phyloP scores from a whole-genome alignment of 2,888 invertebrate species.

The Nephrotoma guestfalica region DNA sequence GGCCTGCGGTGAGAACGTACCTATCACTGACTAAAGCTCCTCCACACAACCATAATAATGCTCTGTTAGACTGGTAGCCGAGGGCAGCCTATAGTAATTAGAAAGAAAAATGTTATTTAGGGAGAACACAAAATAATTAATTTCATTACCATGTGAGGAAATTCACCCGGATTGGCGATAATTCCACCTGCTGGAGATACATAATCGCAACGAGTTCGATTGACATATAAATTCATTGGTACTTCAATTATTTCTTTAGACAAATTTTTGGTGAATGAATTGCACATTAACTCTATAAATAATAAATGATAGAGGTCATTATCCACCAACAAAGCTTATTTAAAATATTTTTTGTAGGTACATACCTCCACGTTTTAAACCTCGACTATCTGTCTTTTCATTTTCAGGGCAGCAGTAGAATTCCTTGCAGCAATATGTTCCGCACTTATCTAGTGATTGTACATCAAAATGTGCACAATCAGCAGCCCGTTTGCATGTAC shows the following conservation, averaged over 20 bases:
- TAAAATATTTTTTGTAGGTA: neutral
- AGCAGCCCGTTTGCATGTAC: neutral
- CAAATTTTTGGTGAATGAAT: neutral
- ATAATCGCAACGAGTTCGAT: neutral
- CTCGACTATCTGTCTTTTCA: neutral
- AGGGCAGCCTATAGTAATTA: neutral
- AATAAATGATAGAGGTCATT: too few species aligned
- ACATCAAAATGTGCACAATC: neutral
- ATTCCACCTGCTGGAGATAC: neutral
- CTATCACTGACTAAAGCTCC: slow-evolving; percentile 40
- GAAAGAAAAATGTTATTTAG: neutral
- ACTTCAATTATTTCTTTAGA: neutral
- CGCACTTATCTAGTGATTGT: neutral
- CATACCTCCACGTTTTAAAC: neutral
- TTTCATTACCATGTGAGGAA: slow-evolving; percentile 23
- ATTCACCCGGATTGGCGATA: slow-evolving; percentile 18
- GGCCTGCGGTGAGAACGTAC: slow-evolving; percentile 45
- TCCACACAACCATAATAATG: slow-evolving; percentile 35
- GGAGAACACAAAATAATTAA: neutral
- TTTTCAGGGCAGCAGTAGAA: neutral
- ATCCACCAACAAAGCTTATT: neutral
- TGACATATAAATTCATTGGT: neutral
- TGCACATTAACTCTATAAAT: neutral
- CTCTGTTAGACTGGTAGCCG: neutral
- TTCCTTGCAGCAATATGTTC: neutral